Evolutionary conservation across 2,113 vertebrate genomes (phyloP).

Genomic region (Phrynocephalus versicolor): DNA sequence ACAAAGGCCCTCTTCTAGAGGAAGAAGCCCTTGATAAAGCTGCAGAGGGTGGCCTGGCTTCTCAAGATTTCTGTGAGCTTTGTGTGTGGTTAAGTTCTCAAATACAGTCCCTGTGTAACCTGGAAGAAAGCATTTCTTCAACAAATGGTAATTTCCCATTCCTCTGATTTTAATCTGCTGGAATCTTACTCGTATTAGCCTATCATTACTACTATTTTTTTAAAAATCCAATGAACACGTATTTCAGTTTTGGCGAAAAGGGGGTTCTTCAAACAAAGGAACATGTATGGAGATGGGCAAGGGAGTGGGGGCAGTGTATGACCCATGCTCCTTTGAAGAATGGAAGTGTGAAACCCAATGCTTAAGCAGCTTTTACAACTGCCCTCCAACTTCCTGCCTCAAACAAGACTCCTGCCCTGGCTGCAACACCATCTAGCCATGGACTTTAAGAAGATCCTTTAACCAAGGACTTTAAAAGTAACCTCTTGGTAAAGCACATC

Average conservation of each 20-base stretch:
- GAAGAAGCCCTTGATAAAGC: slow-evolving; percentile 82
- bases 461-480: too few relatives aligned
- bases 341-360: too few relatives aligned
- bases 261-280: too few relatives aligned
- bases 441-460: too few relatives aligned
- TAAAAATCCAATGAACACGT: not conserved
- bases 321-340: too few relatives aligned
- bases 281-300: too few relatives aligned
- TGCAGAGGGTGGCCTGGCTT: slow-evolving; percentile 83
- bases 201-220: not conserved
- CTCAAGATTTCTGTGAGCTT: slow-evolving; percentile 85
- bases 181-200: not conserved
- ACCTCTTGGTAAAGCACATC: too few relatives aligned
- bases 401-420: too few relatives aligned
- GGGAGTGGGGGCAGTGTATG: too few relatives aligned
- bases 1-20: slow-evolving; percentile 84
- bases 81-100: slow-evolving; percentile 85
- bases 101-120: slow-evolving; percentile 79
- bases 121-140: slow-evolving; percentile 86
- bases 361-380: too few relatives aligned
- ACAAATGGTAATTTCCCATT: slow-evolving; percentile 66
- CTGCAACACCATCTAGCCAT: too few relatives aligned
- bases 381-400: too few relatives aligned
- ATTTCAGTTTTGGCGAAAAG: not conserved
- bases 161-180: slow-evolving; percentile 31